Conservation (phyloP, 2,888 invertebrate genomes). For the Diarsia mendica region DNA sequence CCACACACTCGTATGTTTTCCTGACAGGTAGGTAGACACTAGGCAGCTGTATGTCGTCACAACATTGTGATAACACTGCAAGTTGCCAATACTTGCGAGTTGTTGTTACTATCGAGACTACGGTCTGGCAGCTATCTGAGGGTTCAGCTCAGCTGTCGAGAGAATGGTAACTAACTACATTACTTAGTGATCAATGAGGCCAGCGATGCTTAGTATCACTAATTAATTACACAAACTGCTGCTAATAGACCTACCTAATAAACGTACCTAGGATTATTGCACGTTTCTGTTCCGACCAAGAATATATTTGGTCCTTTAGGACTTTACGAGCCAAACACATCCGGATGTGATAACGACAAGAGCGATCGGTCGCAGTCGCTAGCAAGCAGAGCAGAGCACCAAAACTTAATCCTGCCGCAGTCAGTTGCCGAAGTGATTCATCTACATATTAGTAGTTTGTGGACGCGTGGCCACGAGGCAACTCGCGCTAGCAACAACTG, state of each 20-base stretch:
- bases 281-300: not conserved
- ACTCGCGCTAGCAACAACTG: not conserved
- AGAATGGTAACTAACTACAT: not conserved
- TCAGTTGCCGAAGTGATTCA: slow-evolving; percentile 10
- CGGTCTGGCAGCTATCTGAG: slow-evolving; percentile 3
- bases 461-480: not conserved
- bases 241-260: slow-evolving; percentile 4
- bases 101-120: slow-evolving; percentile 5
- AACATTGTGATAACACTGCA: slow-evolving; percentile 14
- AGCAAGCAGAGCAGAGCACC: not conserved
- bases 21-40: not conserved
- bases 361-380: slow-evolving; percentile 2
- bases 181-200: not conserved
- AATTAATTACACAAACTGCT: slow-evolving; percentile 14
- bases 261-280: too few relatives aligned
- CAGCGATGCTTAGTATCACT: slow-evolving; percentile 6
- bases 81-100: slow-evolving; percentile 23
- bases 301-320: not conserved
- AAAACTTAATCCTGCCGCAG: not conserved
- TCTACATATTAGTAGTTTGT: not conserved
- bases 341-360: not conserved
- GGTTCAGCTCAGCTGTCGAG: not conserved
- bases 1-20: not conserved
- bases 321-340: not conserved
- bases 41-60: not conserved